Percentiles rank a stretch among this genome's conserved stretches.
phyloP scores from a whole-genome alignment of 2,797 vertebrate genomes.

The Melanotaenia parkinsoni region DNA sequence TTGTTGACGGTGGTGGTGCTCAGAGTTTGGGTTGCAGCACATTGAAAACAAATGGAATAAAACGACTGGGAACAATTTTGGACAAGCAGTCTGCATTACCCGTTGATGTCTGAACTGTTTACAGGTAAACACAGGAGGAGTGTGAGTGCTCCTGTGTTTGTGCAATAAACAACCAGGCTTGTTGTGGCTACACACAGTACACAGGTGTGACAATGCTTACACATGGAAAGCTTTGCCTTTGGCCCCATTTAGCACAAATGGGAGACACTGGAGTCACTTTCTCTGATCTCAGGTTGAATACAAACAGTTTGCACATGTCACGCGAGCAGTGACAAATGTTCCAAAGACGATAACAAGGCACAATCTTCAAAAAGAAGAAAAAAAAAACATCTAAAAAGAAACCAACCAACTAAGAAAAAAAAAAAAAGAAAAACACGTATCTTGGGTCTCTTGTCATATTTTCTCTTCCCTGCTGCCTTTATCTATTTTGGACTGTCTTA shows the following conservation, averaged over 20 bases:
- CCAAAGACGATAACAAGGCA: conserved; percentile 56
- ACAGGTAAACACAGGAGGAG: conserved; percentile 76
- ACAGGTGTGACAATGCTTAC: conserved; percentile 77
- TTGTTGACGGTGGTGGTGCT: conserved; percentile 15
- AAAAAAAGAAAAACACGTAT: conserved; percentile 11
- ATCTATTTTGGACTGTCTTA: conserved; percentile 51
- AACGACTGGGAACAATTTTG: conserved; percentile 9
- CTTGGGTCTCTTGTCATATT: conserved; percentile 38
- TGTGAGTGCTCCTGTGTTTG: conserved; percentile 74
- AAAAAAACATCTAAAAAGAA: conserved; percentile 6
- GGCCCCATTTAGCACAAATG: conserved; percentile 61
- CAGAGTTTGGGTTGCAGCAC: conserved; percentile 18
- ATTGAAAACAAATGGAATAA: conserved; percentile 9
- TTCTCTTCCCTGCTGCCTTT: conserved; percentile 34
- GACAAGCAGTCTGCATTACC: conserved; percentile 25
- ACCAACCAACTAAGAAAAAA: not conserved
- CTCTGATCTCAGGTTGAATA: conserved; percentile 73
- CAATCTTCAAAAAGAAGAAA: not conserved
- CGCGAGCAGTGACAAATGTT: conserved; percentile 51
- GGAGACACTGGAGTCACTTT: conserved; percentile 53
- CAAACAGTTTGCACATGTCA: conserved; percentile 70
- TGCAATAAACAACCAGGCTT: conserved; percentile 78
- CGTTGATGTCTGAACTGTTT: conserved; percentile 71
- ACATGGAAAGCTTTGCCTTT: conserved; percentile 69
- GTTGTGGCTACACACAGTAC: conserved; percentile 81